Base-by-base conservation (phyloP, 2,113 vertebrate genomes). In the Eublepharis macularius region DNA sequence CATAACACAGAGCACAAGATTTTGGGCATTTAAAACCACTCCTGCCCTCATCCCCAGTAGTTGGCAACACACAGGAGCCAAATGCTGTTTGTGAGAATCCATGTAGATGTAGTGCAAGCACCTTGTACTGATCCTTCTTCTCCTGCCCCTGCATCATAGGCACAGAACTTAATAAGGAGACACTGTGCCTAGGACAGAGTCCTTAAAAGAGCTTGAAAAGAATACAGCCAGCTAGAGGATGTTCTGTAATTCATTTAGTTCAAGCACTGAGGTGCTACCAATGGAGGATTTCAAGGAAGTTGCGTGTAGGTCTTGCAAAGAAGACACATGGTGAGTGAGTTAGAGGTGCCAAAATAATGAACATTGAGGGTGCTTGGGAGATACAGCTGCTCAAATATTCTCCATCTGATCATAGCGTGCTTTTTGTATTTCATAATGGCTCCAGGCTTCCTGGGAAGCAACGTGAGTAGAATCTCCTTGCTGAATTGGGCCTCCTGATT, bases 1-100 rank as follows among this genome's bases (percentile, higher is more conserved):
- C 80, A 85, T 51, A 81, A 86, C 73, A 72, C 45, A 66, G 68
- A 8, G 45, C 88, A 47, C 17, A 81, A 87, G 70, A 85, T 4
- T n/a, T 8, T 9, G 57, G 63, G 82, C 84, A 39, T 41, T 26
- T 81, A 5, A 70, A 36, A 51, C 16, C n/a, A 3, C 11, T 78
- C 2, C 7, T 39, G 24, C 26, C 7, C 49, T 51, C 14, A 57
- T 39, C 24, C 14, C 29, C 57, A 65, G 32, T 32, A 82, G 47
- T 68, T 49, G 9, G 14, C 32, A 57, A 11, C 69, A 41, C 36
- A 41, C 41, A 24, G 14, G 24, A 72, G 51, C 13, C 36, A 51
- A 19, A 54, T 29, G 21, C 34, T 41, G 24, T 29, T 41, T 24
- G 12, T 68, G 36, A 43, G 34, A 39, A 70, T 34, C 49, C 14